These are phyloP conservation scores for Euclidia mi DNA, from an alignment of 2,888 invertebrate species.

Conservation along the genomic window DNA sequence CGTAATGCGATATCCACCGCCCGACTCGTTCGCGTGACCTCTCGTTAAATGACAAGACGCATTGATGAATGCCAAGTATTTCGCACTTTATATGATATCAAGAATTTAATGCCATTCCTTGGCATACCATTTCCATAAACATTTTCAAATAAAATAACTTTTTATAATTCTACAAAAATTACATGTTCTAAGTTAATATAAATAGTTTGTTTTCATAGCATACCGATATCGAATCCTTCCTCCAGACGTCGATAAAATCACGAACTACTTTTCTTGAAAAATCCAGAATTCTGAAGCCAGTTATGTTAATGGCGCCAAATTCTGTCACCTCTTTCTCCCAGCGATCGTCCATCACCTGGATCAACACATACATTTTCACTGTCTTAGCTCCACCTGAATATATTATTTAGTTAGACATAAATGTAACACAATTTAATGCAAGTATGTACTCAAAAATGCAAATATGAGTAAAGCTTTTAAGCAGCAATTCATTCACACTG, in stretches of 20 bases:
- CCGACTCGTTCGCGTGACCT: conserved; percentile 32
- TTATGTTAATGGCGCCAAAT: conserved; percentile 99
- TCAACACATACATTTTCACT: conserved; percentile 31
- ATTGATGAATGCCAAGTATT: conserved; percentile 43
- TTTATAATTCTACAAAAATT: no score
- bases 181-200: no score
- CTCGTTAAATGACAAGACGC: conserved; percentile 37
- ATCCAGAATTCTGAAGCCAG: conserved; percentile 98
- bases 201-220: conserved; percentile 59
- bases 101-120: not conserved
- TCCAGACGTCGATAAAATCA: conserved; percentile 96
- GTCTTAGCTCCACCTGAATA: conserved; percentile 13
- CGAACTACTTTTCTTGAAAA: conserved; percentile 93
- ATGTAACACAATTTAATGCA: no score
- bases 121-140: no score
- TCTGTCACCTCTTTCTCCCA: conserved; percentile 97
- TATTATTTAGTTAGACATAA: not conserved
- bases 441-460: not conserved
- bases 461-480: no score
- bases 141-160: no score
- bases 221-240: conserved; percentile 95
- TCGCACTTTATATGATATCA: not conserved
- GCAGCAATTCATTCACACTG: no score
- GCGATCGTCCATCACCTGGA: conserved; percentile 98
- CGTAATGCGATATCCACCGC: conserved; percentile 70